Base-by-base conservation (phyloP, 2,113 vertebrate genomes). In the Amblyornis subalaris region DNA sequence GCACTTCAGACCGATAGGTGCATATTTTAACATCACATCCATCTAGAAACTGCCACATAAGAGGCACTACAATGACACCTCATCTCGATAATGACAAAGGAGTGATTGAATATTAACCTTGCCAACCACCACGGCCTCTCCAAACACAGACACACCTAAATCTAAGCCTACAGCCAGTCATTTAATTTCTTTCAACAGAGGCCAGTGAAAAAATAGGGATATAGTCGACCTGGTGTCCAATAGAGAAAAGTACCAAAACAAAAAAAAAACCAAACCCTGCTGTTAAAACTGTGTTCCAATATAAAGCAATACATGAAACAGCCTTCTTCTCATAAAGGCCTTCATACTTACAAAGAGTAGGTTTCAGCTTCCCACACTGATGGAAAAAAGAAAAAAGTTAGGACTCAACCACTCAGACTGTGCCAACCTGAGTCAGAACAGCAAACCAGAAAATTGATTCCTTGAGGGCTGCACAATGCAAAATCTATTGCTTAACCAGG, bases 61-160 rank as follows among this genome's bases (percentile, higher is more conserved):
- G 60, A 82, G 58, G 47, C 75, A 36, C 36, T 79, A 36, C 60
- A 33, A 60, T 50, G 72, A 80, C 90, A 88, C 55, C 38, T 89
- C 87, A 61, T 69, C 82, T 67, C 1, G 2, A 48, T 55, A 93
- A 51, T n/a, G 44, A 83, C 60, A 91, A 50, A 88, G 47, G 35
- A 55, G 14, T 16, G 55, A 79, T 13, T 76, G 60, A 94, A 73
- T 70, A 93, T 91, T 80, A 90, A 90, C 82, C 72, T 54, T 0
- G 0, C 22, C 60, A 96, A 55, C 38, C 42, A 73, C 54, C 38
- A 44, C 3, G 11, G 71, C 29, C 53, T 58, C 50, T 66, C 62
- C 82, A 91, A 89, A 92, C 44, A 57, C 73, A 95, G 89, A 71
- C 48, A 77, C 55, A 51, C 14, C 57, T 54, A 73, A 16, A 54